phyloP scores from a whole-genome alignment of 2,888 invertebrate genomes.

The Dolichopus griseipennis region DNA sequence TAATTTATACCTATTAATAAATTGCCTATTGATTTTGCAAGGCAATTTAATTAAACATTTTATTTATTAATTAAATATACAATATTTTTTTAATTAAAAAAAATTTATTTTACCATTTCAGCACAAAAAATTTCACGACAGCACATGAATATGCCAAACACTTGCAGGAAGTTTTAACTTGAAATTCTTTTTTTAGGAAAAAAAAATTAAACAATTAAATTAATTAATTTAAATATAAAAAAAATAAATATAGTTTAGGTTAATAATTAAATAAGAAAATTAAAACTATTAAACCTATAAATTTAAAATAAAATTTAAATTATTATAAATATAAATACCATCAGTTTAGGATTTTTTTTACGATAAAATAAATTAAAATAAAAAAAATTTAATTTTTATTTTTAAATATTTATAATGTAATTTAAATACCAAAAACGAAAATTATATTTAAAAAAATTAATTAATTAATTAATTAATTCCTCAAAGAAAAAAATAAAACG shows the following conservation, averaged over 20 bases:
- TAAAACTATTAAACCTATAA: constrained; percentile 13
- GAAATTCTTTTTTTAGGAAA: constrained; percentile 17
- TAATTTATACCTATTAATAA: too few relatives aligned
- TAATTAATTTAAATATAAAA: neutral
- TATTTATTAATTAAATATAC: too few relatives aligned
- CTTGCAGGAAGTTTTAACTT: constrained; percentile 33
- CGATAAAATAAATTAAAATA: too few relatives aligned
- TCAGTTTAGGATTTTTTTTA: constrained; percentile 9
- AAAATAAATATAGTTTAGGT: constrained; percentile 17
- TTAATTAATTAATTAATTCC: too few relatives aligned
- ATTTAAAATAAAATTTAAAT: constrained; percentile 18
- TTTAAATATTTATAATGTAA: too few relatives aligned
- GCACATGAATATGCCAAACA: constrained; percentile 37
- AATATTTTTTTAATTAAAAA: neutral
- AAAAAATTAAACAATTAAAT: neutral
- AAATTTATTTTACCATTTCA: constrained; percentile 19
- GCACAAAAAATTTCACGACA: constrained; percentile 32
- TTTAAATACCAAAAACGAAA: too few relatives aligned
- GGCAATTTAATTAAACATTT: too few relatives aligned
- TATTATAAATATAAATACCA: constrained; percentile 21
- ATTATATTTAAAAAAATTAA: too few relatives aligned
- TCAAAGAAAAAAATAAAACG: too few relatives aligned
- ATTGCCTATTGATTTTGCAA: too few relatives aligned
- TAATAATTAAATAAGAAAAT: neutral
- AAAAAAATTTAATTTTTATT: too few relatives aligned